Percentiles rank a stretch among this genome's conserved stretches.
These are phyloP conservation scores for Barypeithes pellucidus DNA, from an alignment of 2,888 invertebrate species.

Conservation along the genomic window DNA sequence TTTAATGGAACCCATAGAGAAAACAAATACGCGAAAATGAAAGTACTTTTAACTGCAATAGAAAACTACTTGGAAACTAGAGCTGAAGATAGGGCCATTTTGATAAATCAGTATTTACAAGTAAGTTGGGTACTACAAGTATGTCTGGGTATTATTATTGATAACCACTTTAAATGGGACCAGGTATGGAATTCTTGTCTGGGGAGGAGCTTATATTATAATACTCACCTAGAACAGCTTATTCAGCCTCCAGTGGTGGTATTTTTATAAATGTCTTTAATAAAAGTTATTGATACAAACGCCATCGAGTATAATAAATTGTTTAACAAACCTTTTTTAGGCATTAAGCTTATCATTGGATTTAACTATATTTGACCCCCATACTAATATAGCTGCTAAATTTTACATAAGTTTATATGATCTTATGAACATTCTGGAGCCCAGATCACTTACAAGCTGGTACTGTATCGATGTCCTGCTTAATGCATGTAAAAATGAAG, in stretches of 20 bases:
- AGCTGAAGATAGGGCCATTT: conserved; percentile 56
- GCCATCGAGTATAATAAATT: neutral
- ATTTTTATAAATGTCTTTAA: too few relatives aligned
- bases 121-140: conserved; percentile 49
- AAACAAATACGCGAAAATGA: conserved; percentile 55
- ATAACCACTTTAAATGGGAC: too few relatives aligned
- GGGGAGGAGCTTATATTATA: too few relatives aligned
- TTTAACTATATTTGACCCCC: conserved; percentile 79
- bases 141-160: too few relatives aligned
- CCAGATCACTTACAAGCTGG: conserved; percentile 77
- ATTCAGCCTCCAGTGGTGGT: too few relatives aligned
- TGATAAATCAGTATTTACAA: conserved; percentile 61
- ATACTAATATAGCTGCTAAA: conserved; percentile 76
- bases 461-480: conserved; percentile 78
- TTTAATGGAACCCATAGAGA: conserved; percentile 29
- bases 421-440: conserved; percentile 75
- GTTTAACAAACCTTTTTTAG: conserved; percentile 69
- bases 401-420: conserved; percentile 81
- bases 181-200: too few relatives aligned
- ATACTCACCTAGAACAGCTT: too few relatives aligned
- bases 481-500: conserved; percentile 76
- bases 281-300: too few relatives aligned
- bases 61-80: conserved; percentile 58
- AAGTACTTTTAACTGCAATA: conserved; percentile 54
- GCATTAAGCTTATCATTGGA: conserved; percentile 78